Evolutionary conservation across 1,140 invertebrate species (phyloP).

Genomic region (Uloborus diversus): DNA sequence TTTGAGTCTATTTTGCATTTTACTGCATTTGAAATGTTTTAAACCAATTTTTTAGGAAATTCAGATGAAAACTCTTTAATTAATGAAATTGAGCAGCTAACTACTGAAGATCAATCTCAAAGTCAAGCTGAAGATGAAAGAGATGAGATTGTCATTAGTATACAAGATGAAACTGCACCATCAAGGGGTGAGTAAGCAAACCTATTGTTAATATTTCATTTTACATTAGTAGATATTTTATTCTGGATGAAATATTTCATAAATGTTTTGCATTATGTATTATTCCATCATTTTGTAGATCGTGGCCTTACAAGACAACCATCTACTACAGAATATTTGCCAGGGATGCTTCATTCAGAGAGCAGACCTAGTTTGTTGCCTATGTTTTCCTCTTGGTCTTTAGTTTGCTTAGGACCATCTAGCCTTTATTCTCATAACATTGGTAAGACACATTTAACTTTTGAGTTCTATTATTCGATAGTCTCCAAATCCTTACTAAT

Average conservation of each 20-base stretch:
- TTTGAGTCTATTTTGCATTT: too few relatives aligned
- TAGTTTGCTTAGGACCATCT: constrained; percentile 88
- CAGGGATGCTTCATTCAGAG: constrained; percentile 85
- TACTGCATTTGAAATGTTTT: not conserved
- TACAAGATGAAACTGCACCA: constrained; percentile 37
- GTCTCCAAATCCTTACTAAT: too few relatives aligned
- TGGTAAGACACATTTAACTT: constrained; percentile 71
- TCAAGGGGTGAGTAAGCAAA: constrained; percentile 9
- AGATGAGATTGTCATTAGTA: constrained; percentile 54
- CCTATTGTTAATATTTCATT: not conserved
- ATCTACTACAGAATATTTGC: constrained; percentile 88
- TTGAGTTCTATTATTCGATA: not conserved
- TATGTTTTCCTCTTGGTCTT: constrained; percentile 90
- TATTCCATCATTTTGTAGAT: constrained; percentile 1
- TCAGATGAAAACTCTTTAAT: constrained; percentile 39
- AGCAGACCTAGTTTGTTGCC: constrained; percentile 83
- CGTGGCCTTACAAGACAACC: constrained; percentile 67
- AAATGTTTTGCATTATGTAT: too few relatives aligned
- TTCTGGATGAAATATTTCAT: not conserved
- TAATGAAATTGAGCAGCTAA: constrained; percentile 39
- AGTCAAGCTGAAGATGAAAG: constrained; percentile 38
- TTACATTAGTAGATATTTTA: not conserved
- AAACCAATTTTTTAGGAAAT: constrained; percentile 19
- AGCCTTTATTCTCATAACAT: constrained; percentile 90
- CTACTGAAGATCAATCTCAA: constrained; percentile 45